Evolutionary conservation across 2,113 vertebrate genomes (phyloP).

Genomic region (Pteropus alecto): DNA sequence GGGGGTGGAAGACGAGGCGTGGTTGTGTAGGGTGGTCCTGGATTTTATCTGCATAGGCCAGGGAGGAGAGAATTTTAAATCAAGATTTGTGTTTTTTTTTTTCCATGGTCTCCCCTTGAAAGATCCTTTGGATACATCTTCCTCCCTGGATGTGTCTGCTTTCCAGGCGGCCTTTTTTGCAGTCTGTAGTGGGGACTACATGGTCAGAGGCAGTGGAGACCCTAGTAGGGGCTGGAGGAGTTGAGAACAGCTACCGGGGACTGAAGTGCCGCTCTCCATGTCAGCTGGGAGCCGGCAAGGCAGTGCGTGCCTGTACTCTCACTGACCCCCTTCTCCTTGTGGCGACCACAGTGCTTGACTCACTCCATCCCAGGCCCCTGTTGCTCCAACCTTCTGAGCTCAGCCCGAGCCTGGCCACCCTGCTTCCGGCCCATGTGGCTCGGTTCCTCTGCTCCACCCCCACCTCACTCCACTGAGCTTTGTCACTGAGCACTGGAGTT

Average conservation of each 20-base stretch:
- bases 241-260: not conserved
- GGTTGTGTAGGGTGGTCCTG: no score
- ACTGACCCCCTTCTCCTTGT: no score
- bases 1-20: not conserved
- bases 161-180: not conserved
- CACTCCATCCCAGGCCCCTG: fast-evolving
- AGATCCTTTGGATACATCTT: not conserved
- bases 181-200: not conserved
- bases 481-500: fast-evolving
- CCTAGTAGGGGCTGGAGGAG: not conserved
- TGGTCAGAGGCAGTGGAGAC: not conserved
- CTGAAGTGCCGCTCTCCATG: not conserved
- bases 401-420: not conserved
- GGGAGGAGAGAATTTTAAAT: not conserved
- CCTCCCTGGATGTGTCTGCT: not conserved
- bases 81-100: not conserved
- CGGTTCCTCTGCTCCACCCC: not conserved
- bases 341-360: not conserved
- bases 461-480: fast-evolving
- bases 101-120: not conserved
- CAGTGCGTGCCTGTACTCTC: not conserved
- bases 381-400: not conserved
- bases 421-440: not conserved
- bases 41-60: not conserved
- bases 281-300: fast-evolving